Evolutionary conservation across 2,113 vertebrate species (phyloP), one percentile per base, ranked within the genome.

Genomic region (Toxostoma redivivum): DNA sequence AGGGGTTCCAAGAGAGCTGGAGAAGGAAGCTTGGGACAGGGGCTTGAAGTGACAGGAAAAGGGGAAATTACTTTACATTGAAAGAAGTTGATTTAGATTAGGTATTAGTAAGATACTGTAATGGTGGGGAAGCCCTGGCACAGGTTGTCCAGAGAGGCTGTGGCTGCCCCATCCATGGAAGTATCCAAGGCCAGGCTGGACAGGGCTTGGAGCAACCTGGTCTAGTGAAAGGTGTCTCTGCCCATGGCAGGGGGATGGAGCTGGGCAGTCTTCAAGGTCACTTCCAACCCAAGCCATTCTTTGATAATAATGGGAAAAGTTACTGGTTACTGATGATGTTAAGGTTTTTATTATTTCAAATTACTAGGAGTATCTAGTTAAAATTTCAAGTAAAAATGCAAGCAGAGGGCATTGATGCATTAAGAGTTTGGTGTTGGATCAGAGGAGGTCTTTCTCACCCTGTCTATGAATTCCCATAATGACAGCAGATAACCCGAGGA

Each of bases 381-480:
- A 48, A 33, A 37, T 65, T 64, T 65, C 7, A 48, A 50, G 15
- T n/a, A 28, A 51, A 71, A 83, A n/a, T 10, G 15, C 15, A 22
- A 28, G 1, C 7, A 7, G 3, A 25, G 38, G 42, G 25, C 0
- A 3, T 5, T 24, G 66, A 9, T 64, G 20, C 25, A 1, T 64
- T 57, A 9, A 28, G n/a, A 37, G 8, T 74, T 58, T 28, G 9
- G 25, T 45, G 1, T 8, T 27, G 54, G 31, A 3, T 44, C 27
- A 28, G 45, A 45, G 37, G 30, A 71, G 10, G 18, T 33, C 12
- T 3, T 48, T 21, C 21, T 54, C 8, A 3, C 15, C 17, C 4
- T 33, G 13, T 24, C 1, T 2, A 0, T 10, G 35, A 14, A 12
- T 67, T 88, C 14, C 0, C 2, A 12, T 42, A 40, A 15, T 17